Evolutionary conservation across 2,797 vertebrate species (phyloP).

Genomic region (Falco naumanni): DNA sequence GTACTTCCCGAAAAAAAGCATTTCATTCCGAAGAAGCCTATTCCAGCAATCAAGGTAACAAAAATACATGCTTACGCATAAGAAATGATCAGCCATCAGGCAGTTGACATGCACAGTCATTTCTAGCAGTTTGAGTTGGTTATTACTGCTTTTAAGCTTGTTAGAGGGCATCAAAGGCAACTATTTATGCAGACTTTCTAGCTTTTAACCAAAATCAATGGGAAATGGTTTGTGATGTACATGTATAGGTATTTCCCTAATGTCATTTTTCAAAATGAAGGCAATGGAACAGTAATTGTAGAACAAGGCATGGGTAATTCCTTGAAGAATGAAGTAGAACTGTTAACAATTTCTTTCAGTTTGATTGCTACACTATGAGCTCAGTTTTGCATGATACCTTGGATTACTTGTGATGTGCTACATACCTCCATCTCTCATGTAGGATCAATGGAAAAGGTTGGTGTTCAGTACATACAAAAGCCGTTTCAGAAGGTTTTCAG

Average conservation of each 20-base stretch:
- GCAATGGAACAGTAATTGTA: not conserved
- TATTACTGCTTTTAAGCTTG: conserved; percentile 67
- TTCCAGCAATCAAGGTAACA: conserved; percentile 84
- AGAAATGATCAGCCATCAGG: conserved; percentile 44
- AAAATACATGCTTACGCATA: conserved; percentile 52
- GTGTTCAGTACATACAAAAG: not conserved
- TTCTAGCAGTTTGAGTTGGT: conserved; percentile 37
- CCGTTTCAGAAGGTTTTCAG: conserved; percentile 10
- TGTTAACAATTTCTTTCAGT: not conserved
- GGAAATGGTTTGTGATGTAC: not conserved
- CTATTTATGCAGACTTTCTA: conserved; percentile 36
- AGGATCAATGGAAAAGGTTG: conserved; percentile 5
- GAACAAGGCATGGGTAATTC: not conserved
- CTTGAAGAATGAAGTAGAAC: not conserved
- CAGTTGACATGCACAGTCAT: conserved; percentile 41
- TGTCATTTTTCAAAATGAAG: conserved; percentile 3
- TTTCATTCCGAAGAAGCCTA: conserved; percentile 77
- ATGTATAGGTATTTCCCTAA: conserved; percentile 3
- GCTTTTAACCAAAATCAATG: conserved; percentile 47
- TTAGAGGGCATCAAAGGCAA: conserved; percentile 52
- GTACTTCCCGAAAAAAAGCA: conserved; percentile 44
- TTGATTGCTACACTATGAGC: not conserved
- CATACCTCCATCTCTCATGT: not conserved
- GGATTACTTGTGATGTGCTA: not conserved
- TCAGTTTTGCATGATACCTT: not conserved